phyloP scores from a whole-genome alignment of 2,888 invertebrate species.

The Cheilosia variabilis region DNA sequence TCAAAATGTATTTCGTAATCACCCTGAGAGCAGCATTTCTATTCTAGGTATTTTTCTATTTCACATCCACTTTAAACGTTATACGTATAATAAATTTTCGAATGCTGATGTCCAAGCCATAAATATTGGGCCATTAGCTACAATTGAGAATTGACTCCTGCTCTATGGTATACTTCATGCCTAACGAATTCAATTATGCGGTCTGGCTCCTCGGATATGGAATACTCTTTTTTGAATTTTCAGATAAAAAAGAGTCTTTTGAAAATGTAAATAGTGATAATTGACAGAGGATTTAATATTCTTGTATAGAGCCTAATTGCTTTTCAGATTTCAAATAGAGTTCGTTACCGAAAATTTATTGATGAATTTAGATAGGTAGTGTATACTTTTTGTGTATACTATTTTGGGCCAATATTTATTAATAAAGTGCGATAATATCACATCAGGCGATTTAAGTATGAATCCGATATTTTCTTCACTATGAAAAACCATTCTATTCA shows the following conservation, averaged over 20 bases:
- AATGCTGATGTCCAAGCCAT: conserved; percentile 16
- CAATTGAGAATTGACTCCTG: conserved; percentile 27
- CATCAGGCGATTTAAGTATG: no score
- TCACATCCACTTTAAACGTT: conserved; percentile 11
- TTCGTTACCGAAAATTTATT: no score
- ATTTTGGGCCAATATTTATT: no score
- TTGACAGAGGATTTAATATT: no score
- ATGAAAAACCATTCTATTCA: no score
- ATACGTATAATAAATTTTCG: conserved; percentile 6
- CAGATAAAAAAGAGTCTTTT: neutral
- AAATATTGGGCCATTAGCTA: conserved; percentile 26
- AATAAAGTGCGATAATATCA: no score
- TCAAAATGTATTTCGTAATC: neutral
- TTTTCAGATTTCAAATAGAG: no score
- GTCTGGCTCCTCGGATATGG: neutral
- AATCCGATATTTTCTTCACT: no score
- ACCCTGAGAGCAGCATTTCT: neutral
- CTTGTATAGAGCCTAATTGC: no score
- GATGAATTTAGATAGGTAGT: no score
- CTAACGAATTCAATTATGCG: conserved; percentile 8
- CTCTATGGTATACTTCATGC: conserved; percentile 1
- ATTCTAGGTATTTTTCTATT: neutral
- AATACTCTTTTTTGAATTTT: neutral
- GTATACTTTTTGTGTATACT: no score
- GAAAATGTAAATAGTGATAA: no score